These are phyloP conservation scores for Nesoenas mayeri DNA, from an alignment of 2,113 vertebrate species.

Conservation along the genomic window DNA sequence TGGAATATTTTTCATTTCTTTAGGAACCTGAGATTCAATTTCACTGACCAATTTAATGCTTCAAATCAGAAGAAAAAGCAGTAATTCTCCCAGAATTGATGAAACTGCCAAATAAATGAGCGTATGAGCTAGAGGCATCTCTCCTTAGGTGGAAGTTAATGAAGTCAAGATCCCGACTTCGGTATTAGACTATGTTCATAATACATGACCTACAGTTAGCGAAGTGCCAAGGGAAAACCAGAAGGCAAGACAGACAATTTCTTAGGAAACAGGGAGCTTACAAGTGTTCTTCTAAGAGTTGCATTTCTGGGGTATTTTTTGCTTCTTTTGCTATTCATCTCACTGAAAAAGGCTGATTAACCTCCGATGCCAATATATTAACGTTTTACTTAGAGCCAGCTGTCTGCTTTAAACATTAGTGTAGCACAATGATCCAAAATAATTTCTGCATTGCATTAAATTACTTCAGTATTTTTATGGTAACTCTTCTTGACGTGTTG, in stretches of 20 bases:
- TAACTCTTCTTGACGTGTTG: not conserved
- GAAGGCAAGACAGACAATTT: not conserved
- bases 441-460: not conserved
- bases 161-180: constrained; percentile 24
- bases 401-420: not conserved
- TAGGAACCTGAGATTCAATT: constrained; percentile 8
- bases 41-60: constrained; percentile 22
- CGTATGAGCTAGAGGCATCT: not conserved
- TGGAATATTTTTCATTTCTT: not conserved
- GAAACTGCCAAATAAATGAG: constrained; percentile 46
- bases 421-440: not conserved
- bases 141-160: constrained; percentile 45
- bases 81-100: constrained; percentile 39
- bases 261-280: not conserved
- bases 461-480: not conserved
- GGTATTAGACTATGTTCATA: constrained; percentile 26
- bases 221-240: not conserved
- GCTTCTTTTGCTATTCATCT: not conserved
- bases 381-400: not conserved
- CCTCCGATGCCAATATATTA: not conserved
- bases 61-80: constrained; percentile 27
- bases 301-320: not conserved
- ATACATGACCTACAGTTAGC: constrained; percentile 14
- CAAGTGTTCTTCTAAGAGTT: not conserved
- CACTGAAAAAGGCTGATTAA: not conserved